Base-by-base conservation (phyloP, 2,113 vertebrate species). In the Bos taurus region DNA sequence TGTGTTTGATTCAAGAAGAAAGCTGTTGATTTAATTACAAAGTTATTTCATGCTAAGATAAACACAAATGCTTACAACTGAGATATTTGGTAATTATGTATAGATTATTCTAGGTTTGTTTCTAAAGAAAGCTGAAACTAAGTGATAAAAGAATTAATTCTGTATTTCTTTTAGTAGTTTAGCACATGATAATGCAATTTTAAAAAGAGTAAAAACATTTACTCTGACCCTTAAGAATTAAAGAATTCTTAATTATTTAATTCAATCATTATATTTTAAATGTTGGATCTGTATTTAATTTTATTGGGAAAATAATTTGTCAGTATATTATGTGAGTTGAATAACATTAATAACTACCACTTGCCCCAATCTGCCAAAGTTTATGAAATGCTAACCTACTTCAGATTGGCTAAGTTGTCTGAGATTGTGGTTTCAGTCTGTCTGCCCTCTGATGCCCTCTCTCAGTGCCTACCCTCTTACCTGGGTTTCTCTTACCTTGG, bases 21-120 rank as follows among this genome's bases (percentile, higher is more conserved):
- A 87, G 15, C 54, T 91, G 23, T 90, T 92, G 9, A 86, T 88
- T 97, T 95, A 59, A 92, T 82, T 96, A 82, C 43, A 95, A 90
- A 92, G 15, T 40, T 82, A 94, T 94, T 90, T 96, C 26, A 90
- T 90, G 13, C 57, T 90, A 92, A 93, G 96, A 89, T 26, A 92
- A 74, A 81, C 19, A 54, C 10, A 92, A 62, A 81, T 85, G 33
- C 8, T 83, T 96, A 43, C 0, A 67, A n/a, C 16, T 87, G 26
- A 95, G 17, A 94, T 84, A 5, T 88, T 40, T 93, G 59, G 2
- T 91, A 94, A 93, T 92, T 81, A 90, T 84, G 83, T 88, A 64
- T 13, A 91, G 21, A 90, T 96, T 95, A 90, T 56, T 95, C 23
- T 87, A 52, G 17, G 1, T 87, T 94, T 95, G 15, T 77, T 92